Evolutionary conservation across 2,113 vertebrate genomes (phyloP), one percentile per base, ranked within the genome.

Genomic region (Melanotaenia duboulayi): DNA sequence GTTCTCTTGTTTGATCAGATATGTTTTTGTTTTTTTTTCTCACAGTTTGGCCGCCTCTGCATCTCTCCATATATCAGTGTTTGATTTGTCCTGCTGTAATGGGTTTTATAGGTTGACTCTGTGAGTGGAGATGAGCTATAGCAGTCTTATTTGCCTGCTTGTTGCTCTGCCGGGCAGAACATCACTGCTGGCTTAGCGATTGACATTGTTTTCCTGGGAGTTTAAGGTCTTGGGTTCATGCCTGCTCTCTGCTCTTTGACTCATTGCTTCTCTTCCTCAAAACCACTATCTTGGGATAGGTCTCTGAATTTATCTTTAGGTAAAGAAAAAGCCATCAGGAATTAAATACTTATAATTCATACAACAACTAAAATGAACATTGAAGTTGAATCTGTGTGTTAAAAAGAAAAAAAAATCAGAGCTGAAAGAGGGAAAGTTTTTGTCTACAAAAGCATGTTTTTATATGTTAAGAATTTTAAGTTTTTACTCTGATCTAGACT

Each of bases 1-100:
- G 17, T 84, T 80, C 60, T 61, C 16, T 20, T 65, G 51, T 71
- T 76, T 62, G 65, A 84, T 90, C 64, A 76, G 71, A 87, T 80
- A 67, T 35, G 5, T 35, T 35, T 35, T 35, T 35, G 4, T 35
- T 48, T 71, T 71, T 71, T 68, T 60, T 83, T 78, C 51, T 65
- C n/a, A 0, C 66, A 59, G 63, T 57, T 69, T 73, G 17, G 70
- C 65, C 76, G 61, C 28, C 65, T 76, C 63, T 71, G 35, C 64
- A 48, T 79, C 37, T 57, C 65, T 68, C 24, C 50, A 69, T 72
- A 80, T 59, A 65, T 42, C 62, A 68, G 25, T 11, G 48, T 80
- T 78, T 76, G 77, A 85, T 82, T 76, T 71, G 49, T 72, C 13
- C 54, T 64, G 58, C 25, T 74, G 37, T 83, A 71, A 63, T 87